Base-by-base conservation (phyloP, 1,140 invertebrate genomes). In the Achatina immaculata region DNA sequence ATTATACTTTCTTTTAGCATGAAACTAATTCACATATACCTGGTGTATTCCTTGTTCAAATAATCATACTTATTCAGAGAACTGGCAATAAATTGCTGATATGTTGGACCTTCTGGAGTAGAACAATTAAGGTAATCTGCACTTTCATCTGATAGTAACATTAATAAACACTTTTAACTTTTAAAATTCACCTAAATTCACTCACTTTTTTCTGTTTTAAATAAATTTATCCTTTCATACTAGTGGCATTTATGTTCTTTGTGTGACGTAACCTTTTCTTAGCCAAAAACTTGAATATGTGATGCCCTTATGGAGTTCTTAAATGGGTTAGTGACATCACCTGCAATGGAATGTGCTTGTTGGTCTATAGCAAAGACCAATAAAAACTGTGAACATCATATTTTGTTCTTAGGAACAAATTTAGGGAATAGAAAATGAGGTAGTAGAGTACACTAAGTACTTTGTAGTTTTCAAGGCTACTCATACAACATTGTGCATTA, bases 1-100 rank as follows among this genome's bases (percentile, higher is more conserved):
- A n/a, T n/a, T n/a, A n/a, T n/a, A n/a, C n/a, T n/a, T n/a, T n/a
- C n/a, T n/a, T n/a, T n/a, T n/a, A n/a, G n/a, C n/a, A n/a, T n/a
- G n/a, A n/a, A n/a, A n/a, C n/a, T n/a, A n/a, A n/a, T n/a, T n/a
- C n/a, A n/a, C n/a, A 9, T 82, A 85, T 81, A 90, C 89, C 84
- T 90, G 66, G 88, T 85, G 71, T 89, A 90, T 83, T 89, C 86
- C 73, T 85, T 87, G 36, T 83, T 85, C 6, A 89, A 84, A n/a
- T 83, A 81, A 14, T 89, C 85, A 14, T 88, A 88, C 79, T 86
- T 81, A 0, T 84, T 78, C 43, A 88, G 71, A n/a, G 84, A 84
- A 45, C 87, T 87, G 31, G 86, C 78, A 71, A 90, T 89, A 24
- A 89, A 68, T 73, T 90, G 83, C 79, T 85, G 85, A 78, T 90